These are phyloP conservation scores for Crax fasciolata DNA, from an alignment of 2,797 vertebrate species.

Conservation along the genomic window DNA sequence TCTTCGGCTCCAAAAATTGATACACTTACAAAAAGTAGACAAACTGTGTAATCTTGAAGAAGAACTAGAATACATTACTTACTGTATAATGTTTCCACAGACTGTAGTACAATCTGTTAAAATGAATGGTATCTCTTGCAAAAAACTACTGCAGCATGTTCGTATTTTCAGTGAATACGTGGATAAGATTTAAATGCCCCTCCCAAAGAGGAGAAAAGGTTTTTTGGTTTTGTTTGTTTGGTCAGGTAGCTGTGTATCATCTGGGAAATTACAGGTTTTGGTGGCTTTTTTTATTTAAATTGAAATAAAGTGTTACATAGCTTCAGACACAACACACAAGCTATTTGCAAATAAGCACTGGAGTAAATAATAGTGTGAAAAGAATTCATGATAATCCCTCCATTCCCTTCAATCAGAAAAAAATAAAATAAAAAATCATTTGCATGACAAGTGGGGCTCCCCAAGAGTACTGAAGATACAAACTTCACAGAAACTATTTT, in stretches of 20 bases:
- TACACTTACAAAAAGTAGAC: accelerated
- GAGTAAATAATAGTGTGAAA: neutral
- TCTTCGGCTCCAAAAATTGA: neutral
- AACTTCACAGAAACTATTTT: neutral
- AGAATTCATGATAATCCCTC: neutral
- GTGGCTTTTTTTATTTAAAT: neutral
- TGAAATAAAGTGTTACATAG: neutral
- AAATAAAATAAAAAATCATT: neutral
- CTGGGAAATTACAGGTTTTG: neutral
- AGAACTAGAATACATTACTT: neutral
- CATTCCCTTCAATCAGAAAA: neutral
- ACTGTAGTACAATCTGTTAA: neutral
- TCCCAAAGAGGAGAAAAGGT: neutral
- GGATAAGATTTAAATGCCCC: neutral
- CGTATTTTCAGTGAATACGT: neutral
- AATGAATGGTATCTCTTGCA: neutral
- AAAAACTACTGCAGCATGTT: neutral
- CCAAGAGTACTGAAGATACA: neutral
- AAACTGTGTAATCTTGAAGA: neutral
- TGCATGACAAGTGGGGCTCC: neutral
- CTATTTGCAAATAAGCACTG: neutral
- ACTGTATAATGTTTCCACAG: neutral
- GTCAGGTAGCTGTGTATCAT: neutral
- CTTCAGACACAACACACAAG: neutral
- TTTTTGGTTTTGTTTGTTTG: neutral